A percentile compares a stretch with the other conserved stretches of the same genome.
Evolutionary conservation across 2,888 invertebrate genomes (phyloP).

Genomic region (Apoderus coryli): DNA sequence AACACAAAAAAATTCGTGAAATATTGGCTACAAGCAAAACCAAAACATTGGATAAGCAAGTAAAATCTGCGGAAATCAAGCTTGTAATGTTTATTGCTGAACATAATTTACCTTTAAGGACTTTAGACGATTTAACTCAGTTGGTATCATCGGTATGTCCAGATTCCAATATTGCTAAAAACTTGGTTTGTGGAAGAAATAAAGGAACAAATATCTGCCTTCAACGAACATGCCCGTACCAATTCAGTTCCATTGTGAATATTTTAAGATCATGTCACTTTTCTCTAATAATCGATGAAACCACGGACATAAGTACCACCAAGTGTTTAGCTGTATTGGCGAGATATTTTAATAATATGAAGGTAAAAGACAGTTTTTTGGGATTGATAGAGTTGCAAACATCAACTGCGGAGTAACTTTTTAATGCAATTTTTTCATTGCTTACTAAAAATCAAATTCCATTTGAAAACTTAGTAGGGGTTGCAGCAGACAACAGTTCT

Average conservation of each 20-base stretch:
- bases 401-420: conserved; percentile 8
- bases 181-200: not conserved
- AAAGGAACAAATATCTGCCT: conserved; percentile 1
- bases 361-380: not conserved
- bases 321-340: conserved; percentile 3
- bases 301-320: not conserved
- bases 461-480: conserved; percentile 13
- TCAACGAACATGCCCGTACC: too few relatives aligned
- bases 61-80: too few relatives aligned
- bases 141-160: not conserved
- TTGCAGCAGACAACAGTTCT: conserved; percentile 15
- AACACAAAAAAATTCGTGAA: too few relatives aligned
- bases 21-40: too few relatives aligned
- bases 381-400: not conserved
- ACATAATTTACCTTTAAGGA: conserved; percentile 1
- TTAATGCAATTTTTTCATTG: conserved; percentile 9
- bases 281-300: conserved; percentile 2
- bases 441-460: conserved; percentile 9
- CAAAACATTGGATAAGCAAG: too few relatives aligned
- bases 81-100: too few relatives aligned
- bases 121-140: not conserved
- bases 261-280: conserved; percentile 2
- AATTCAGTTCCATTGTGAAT: not conserved
- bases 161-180: conserved; percentile 2
- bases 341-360: conserved; percentile 2